Evolutionary conservation across 2,888 invertebrate genomes (phyloP).

Genomic region (Meandrusa payeni): DNA sequence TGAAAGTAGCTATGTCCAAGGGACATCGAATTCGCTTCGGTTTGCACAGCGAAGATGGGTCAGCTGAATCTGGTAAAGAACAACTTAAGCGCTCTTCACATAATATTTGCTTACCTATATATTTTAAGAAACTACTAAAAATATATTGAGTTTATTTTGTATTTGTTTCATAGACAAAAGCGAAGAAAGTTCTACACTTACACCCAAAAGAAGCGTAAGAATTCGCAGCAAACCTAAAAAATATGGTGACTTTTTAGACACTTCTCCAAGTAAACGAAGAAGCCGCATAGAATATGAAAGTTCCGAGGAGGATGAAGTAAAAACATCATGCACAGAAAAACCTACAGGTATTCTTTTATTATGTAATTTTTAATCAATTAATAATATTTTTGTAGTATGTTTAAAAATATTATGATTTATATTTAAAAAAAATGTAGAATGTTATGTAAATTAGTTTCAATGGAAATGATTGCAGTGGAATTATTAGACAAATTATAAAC

Average conservation of each 20-base stretch:
- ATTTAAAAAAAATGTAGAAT: too few species aligned
- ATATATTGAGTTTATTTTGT: not conserved
- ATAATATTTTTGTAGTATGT: too few species aligned
- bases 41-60: slow-evolving; percentile 4
- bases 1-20: too few species aligned
- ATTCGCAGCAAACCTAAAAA: slow-evolving; percentile 58
- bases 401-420: too few species aligned
- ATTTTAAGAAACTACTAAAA: not conserved
- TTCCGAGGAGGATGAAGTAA: slow-evolving; percentile 45
- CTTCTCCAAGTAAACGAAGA: slow-evolving; percentile 47
- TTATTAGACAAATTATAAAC: too few species aligned
- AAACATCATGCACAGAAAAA: slow-evolving; percentile 38
- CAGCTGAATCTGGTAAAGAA: slow-evolving; percentile 11
- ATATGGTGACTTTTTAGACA: slow-evolving; percentile 56
- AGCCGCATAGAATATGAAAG: slow-evolving; percentile 37
- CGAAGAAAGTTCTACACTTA: slow-evolving; percentile 27
- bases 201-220: slow-evolving; percentile 55
- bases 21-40: not conserved
- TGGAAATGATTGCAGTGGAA: too few species aligned
- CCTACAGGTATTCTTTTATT: too few species aligned
- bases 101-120: not conserved
- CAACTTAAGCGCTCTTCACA: not conserved
- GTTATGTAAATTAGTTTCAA: too few species aligned
- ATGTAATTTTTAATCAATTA: too few species aligned
- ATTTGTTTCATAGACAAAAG: slow-evolving; percentile 24